Base-by-base conservation (phyloP, 30 jellyfish, hydroid and myxozoan species). In the Clytia hemisphaerica region DNA sequence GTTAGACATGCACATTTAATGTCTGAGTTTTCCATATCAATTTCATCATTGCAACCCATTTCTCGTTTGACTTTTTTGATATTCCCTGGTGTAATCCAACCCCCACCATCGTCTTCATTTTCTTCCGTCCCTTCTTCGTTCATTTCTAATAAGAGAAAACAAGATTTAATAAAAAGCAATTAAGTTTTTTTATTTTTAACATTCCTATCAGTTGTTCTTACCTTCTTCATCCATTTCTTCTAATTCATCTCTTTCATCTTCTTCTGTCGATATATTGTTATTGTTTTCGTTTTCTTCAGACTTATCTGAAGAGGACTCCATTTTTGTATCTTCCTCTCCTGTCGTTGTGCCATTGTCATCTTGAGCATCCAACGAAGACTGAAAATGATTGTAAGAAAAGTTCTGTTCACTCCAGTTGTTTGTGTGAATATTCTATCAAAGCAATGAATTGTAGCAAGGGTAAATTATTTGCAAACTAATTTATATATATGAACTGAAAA, bases 41-140 rank as follows among this genome's bases (percentile, higher is more conserved):
- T n/a, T 30, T 79, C 92, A 61, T 80, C 94, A 4, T 73, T 79
- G 60, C 33, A 63, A 4, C 93, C 97, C 94, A 82, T 90, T 35
- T 75, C 76, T 38, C 71, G 75, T 45, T 90, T 90, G 4, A 80
- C 77, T 49, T 69, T 69, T 3, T 77, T 59, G 36, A 90, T 74
- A 72, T 90, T 90, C 7, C 80, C 68, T 14, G 98, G 95, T 25
- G 95, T 81, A 25, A 90, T 90, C 98, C 98, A 90, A 26, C 92
- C 95, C 9, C 55, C 82, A 27, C 46, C 89, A 24, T 77, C 93
- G 45, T 60, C 95, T 4, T 68, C 77, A 58, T 68, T 73, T 14
- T 74, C 63, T 22, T 45, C 91, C 19, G 30, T 71, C 7, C 30
- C 79, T 4, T 18, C 6, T 16, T 45, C 71, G 77, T 37, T n/a